Percentiles rank a stretch among this genome's conserved stretches.
phyloP scores from a whole-genome alignment of 1,140 invertebrate species.

The Brachionus rubens region DNA sequence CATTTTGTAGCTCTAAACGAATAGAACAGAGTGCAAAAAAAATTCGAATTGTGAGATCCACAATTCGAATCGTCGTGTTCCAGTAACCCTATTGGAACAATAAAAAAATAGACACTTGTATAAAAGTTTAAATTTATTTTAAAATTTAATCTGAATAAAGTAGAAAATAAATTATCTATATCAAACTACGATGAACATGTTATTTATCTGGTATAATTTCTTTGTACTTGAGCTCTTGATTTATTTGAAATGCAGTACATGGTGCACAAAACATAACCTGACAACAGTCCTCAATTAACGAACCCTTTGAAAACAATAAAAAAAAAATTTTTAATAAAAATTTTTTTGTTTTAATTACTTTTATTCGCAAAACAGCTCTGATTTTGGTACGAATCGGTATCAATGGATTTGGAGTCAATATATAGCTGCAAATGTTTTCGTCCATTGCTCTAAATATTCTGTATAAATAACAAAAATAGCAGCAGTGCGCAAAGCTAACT shows the following conservation, averaged over 20 bases:
- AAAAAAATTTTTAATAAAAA: background rate
- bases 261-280: conserved; percentile 37
- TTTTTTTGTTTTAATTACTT: conserved; percentile 13
- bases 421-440: conserved; percentile 25
- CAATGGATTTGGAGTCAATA: conserved; percentile 33
- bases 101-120: too few species aligned
- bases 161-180: too few species aligned
- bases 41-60: too few species aligned
- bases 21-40: too few species aligned
- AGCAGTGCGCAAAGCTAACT: conserved; percentile 45
- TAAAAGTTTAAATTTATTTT: too few species aligned
- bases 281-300: conserved; percentile 41
- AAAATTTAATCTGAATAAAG: background rate
- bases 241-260: conserved; percentile 45
- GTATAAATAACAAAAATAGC: conserved; percentile 45
- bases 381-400: conserved; percentile 38
- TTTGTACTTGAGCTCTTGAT: conserved; percentile 46
- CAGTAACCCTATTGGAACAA: too few species aligned
- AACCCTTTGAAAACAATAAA: conserved; percentile 14
- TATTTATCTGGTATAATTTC: conserved; percentile 44
- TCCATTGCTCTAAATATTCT: conserved; percentile 42
- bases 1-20: too few species aligned
- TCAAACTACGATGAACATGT: too few species aligned
- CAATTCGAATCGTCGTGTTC: too few species aligned
- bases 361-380: conserved; percentile 27